Conservation (phyloP, 1,140 invertebrate genomes). For the Pararge aegeria region DNA sequence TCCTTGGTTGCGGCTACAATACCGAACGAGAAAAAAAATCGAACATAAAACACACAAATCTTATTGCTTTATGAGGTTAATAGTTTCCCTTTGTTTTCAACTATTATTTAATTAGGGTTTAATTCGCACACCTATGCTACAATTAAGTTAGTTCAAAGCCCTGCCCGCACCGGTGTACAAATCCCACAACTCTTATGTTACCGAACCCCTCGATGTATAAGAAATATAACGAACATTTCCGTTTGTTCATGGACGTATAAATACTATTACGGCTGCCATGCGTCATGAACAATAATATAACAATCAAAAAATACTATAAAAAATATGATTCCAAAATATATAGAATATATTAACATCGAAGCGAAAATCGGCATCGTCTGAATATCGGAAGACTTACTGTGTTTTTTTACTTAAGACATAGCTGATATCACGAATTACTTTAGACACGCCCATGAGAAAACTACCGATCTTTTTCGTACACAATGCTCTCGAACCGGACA, state of each 20-base stretch:
- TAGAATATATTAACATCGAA: conserved; percentile 10
- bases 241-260: conserved; percentile 13
- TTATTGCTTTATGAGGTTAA: conserved; percentile 29
- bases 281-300: conserved; percentile 25
- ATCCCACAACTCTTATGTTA: neutral
- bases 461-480: neutral
- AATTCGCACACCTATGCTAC: neutral
- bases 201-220: conserved; percentile 5
- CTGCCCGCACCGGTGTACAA: neutral
- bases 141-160: neutral
- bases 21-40: conserved; percentile 4
- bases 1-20: conserved; percentile 27
- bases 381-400: neutral
- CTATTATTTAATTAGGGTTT: neutral
- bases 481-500: neutral
- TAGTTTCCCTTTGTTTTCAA: conserved; percentile 20
- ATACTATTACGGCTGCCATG: conserved; percentile 15
- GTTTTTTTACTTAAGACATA: neutral
- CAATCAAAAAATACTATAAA: conserved; percentile 7
- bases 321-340: conserved; percentile 17
- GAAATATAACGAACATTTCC: no score
- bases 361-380: conserved; percentile 2
- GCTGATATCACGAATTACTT: neutral
- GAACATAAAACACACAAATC: conserved; percentile 21
- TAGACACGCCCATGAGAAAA: neutral